These are phyloP conservation scores for Idris sp. DNA, from an alignment of 1,140 invertebrate genomes.

Conservation along the genomic window DNA sequence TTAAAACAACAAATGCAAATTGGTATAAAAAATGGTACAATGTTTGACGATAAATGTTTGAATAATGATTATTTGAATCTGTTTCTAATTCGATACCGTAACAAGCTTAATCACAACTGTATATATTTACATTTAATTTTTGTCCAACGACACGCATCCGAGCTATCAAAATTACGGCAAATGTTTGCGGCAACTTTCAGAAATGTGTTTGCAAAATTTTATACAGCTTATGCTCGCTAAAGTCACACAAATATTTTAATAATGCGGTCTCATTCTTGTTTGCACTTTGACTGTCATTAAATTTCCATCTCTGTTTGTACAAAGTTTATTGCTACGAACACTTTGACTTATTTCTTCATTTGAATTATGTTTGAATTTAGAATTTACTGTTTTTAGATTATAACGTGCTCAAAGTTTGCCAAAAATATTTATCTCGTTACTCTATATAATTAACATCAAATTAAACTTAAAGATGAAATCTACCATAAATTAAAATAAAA, in stretches of 20 bases:
- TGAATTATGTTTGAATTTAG: constrained; percentile 12
- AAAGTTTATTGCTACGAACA: constrained; percentile 32
- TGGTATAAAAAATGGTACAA: too few species aligned
- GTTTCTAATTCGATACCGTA: constrained; percentile 1
- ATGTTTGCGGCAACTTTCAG: constrained; percentile 13
- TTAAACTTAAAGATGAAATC: too few species aligned
- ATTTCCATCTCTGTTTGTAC: constrained; percentile 24
- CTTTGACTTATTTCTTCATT: constrained; percentile 39
- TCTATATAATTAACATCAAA: too few species aligned
- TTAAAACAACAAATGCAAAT: too few species aligned
- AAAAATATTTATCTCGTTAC: too few species aligned
- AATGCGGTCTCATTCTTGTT: constrained; percentile 30
- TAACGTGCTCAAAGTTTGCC: too few species aligned
- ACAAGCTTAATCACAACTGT: too few species aligned
- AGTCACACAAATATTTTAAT: constrained; percentile 35
- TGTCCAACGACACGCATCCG: neutral
- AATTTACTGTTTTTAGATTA: too few species aligned
- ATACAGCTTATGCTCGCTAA: constrained; percentile 7
- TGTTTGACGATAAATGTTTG: constrained; percentile 3
- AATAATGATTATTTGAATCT: constrained; percentile 5
- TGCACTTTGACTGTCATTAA: constrained; percentile 25
- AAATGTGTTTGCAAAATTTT: constrained; percentile 25
- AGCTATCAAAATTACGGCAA: neutral
- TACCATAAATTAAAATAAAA: too few species aligned
- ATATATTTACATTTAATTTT: neutral